Evolutionary conservation across 2,888 invertebrate genomes (phyloP).

Genomic region (Apodemia mormo): DNA sequence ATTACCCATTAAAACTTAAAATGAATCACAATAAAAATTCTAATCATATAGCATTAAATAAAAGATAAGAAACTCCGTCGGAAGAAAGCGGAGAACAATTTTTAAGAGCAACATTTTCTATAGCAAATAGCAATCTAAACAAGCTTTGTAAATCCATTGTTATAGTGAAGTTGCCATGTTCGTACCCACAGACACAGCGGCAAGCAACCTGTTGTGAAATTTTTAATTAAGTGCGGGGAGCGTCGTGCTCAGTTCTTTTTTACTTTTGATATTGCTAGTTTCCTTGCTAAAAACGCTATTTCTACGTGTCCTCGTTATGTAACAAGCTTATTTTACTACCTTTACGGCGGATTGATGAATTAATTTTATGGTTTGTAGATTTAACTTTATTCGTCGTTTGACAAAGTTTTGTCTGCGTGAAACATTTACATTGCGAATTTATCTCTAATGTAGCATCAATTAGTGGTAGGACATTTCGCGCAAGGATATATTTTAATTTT

Average conservation of each 20-base stretch:
- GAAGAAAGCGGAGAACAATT: slow-evolving; percentile 17
- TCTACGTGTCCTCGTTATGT: slow-evolving; percentile 23
- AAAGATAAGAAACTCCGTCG: slow-evolving; percentile 7
- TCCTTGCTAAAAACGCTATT: slow-evolving; percentile 42
- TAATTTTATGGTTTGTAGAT: too few species aligned
- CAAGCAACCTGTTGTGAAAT: slow-evolving; percentile 73
- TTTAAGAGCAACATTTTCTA: slow-evolving; percentile 16
- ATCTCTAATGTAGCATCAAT: too few species aligned
- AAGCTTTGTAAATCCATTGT: slow-evolving; percentile 39
- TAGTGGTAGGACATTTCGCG: too few species aligned
- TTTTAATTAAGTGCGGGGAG: slow-evolving; percentile 70
- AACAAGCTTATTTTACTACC: slow-evolving; percentile 38
- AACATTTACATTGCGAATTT: too few species aligned
- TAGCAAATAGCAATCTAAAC: slow-evolving; percentile 27
- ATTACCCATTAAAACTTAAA: background rate
- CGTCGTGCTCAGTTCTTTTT: slow-evolving; percentile 48
- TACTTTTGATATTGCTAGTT: slow-evolving; percentile 51
- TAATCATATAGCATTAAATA: slow-evolving; percentile 1
- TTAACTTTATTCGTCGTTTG: too few species aligned
- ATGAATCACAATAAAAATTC: background rate
- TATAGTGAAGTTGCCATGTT: slow-evolving; percentile 33
- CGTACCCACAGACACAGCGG: slow-evolving; percentile 46
- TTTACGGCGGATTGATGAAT: background rate
- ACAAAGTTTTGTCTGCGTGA: too few species aligned
- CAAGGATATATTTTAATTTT: too few species aligned